Evolutionary conservation across 2,113 vertebrate species (phyloP).

Genomic region (Sula dactylatra): DNA sequence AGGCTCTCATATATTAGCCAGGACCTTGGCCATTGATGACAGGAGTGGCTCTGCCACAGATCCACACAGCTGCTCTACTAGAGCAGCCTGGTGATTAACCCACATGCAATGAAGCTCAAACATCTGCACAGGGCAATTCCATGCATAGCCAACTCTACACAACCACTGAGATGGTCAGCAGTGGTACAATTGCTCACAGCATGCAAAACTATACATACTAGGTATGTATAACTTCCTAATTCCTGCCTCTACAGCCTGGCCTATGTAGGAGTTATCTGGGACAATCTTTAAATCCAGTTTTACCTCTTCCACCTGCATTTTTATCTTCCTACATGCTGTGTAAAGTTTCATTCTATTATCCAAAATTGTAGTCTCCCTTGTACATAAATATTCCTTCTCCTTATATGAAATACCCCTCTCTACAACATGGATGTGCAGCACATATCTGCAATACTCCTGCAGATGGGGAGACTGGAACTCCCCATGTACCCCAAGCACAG

Average conservation of each 20-base stretch:
- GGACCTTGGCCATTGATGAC: neutral
- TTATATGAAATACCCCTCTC: neutral
- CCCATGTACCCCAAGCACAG: neutral
- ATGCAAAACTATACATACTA: neutral
- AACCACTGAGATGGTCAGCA: neutral
- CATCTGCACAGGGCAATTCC: neutral
- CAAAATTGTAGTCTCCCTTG: neutral
- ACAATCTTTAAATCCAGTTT: neutral
- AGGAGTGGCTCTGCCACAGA: neutral
- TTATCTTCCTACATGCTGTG: neutral
- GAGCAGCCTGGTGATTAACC: neutral
- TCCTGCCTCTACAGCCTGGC: neutral
- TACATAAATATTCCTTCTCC: neutral
- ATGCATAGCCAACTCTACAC: neutral
- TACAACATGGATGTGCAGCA: neutral
- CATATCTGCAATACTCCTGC: neutral
- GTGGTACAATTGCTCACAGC: neutral
- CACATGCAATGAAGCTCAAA: neutral
- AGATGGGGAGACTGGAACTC: neutral
- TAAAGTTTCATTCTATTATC: neutral
- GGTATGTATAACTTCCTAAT: neutral
- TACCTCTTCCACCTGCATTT: neutral
- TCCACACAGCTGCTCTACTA: neutral
- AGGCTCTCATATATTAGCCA: neutral
- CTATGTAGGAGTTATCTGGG: neutral